phyloP scores from a whole-genome alignment of 2,888 invertebrate species.

The Eupithecia dodoneata region DNA sequence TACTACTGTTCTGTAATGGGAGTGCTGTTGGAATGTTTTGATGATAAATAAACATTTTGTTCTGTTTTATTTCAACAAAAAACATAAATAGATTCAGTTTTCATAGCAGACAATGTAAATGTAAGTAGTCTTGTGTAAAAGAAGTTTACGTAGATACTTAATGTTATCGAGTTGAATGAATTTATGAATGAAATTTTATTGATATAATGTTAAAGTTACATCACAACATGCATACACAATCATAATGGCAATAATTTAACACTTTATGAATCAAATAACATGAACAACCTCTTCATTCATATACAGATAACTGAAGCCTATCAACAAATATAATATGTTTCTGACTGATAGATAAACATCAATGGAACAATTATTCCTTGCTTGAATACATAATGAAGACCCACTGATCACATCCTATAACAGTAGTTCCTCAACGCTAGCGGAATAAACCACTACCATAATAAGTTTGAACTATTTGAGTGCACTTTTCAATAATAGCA shows the following conservation, averaged over 20 bases:
- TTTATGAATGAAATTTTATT: slow-evolving; percentile 7
- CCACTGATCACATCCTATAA: slow-evolving; percentile 44
- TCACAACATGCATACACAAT: slow-evolving; percentile 7
- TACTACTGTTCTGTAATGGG: not conserved
- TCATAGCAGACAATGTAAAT: not conserved
- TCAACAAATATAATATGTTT: slow-evolving; percentile 51
- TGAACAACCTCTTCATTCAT: slow-evolving; percentile 52
- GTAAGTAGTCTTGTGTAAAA: not conserved
- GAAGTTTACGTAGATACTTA: not conserved
- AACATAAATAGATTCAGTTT: not conserved
- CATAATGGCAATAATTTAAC: slow-evolving; percentile 29
- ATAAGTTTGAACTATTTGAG: not conserved
- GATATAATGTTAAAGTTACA: slow-evolving; percentile 4
- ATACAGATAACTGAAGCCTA: slow-evolving; percentile 56
- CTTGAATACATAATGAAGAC: slow-evolving; percentile 73
- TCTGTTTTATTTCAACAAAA: slow-evolving; percentile 9
- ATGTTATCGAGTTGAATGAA: not conserved
- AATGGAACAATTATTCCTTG: slow-evolving; percentile 64
- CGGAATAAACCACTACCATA: not conserved
- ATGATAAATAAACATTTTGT: slow-evolving; percentile 10
- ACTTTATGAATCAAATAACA: slow-evolving; percentile 45
- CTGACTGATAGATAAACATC: slow-evolving; percentile 54
- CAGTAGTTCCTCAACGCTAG: slow-evolving; percentile 28
- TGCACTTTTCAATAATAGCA: not conserved
- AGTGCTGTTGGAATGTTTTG: slow-evolving; percentile 6